A percentile compares a stretch with the other conserved stretches of the same genome.
These are phyloP conservation scores for Hirtodrosophila cameraria DNA, from an alignment of 2,888 invertebrate genomes.

Conservation along the genomic window DNA sequence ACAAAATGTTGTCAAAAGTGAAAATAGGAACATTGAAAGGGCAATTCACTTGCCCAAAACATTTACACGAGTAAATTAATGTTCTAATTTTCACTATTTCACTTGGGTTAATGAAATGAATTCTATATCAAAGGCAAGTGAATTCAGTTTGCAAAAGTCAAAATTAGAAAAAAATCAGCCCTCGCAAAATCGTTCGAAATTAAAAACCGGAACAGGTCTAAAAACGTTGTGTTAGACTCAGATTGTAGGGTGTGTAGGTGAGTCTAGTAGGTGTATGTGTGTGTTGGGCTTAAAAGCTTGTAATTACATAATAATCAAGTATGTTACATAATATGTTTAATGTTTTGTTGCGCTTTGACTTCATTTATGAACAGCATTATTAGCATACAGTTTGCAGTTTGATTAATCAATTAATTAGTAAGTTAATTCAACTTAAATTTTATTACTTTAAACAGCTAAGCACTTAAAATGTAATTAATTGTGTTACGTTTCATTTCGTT, in stretches of 20 bases:
- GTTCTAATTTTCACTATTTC: too few relatives aligned
- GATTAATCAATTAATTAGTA: constrained; percentile 26
- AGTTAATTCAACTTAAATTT: background rate
- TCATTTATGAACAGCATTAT: constrained; percentile 79
- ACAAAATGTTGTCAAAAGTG: too few relatives aligned
- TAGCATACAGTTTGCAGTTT: constrained; percentile 21
- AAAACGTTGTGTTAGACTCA: background rate
- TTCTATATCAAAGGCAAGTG: too few relatives aligned
- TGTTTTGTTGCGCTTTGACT: constrained; percentile 54
- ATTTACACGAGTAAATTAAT: too few relatives aligned
- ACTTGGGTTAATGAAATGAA: too few relatives aligned
- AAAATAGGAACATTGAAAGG: too few relatives aligned
- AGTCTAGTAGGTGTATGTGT: constrained; percentile 1
- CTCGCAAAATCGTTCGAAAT: too few relatives aligned
- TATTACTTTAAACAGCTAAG: background rate
- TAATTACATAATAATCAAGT: constrained; percentile 17
- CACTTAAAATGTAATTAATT: constrained; percentile 2
- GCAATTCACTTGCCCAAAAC: too few relatives aligned
- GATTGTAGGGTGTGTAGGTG: background rate
- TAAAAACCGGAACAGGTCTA: too few relatives aligned
- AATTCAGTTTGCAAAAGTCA: too few relatives aligned
- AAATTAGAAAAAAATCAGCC: too few relatives aligned
- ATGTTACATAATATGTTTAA: constrained; percentile 25
- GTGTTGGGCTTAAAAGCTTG: constrained; percentile 6
- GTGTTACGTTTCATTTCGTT: constrained; percentile 25